Evolutionary conservation across 2,797 vertebrate species (phyloP).

Genomic region (Manis javanica): DNA sequence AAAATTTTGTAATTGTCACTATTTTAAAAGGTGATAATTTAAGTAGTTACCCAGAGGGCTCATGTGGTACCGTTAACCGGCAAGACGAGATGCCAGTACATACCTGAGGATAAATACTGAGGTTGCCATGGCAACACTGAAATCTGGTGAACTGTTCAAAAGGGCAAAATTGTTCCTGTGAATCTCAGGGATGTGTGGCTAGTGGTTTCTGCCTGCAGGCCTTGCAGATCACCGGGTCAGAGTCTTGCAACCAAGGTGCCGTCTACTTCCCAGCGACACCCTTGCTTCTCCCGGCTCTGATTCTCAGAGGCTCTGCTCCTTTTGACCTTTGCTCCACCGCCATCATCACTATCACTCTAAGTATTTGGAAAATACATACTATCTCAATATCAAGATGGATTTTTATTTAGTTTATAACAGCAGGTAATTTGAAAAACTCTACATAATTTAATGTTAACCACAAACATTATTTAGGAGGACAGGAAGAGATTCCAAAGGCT

Average conservation of each 20-base stretch:
- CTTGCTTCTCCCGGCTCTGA: neutral
- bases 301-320: neutral
- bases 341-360: neutral
- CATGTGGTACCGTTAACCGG: slow-evolving; percentile 40
- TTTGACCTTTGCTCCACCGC: neutral
- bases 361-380: slow-evolving; percentile 21
- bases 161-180: slow-evolving; percentile 6
- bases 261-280: neutral
- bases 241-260: neutral
- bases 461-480: neutral
- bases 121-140: slow-evolving; percentile 70
- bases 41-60: slow-evolving; percentile 57
- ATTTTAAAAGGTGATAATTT: slow-evolving; percentile 78
- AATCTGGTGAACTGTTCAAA: slow-evolving; percentile 41
- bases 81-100: slow-evolving; percentile 15
- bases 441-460: neutral
- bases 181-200: neutral
- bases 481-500: neutral
- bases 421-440: neutral
- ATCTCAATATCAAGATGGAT: neutral
- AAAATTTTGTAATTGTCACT: slow-evolving; percentile 78
- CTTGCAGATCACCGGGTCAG: neutral
- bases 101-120: slow-evolving; percentile 58
- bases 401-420: neutral
- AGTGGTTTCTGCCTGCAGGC: neutral